phyloP scores from a whole-genome alignment of 2,888 invertebrate genomes.

The Cryptops parisi region DNA sequence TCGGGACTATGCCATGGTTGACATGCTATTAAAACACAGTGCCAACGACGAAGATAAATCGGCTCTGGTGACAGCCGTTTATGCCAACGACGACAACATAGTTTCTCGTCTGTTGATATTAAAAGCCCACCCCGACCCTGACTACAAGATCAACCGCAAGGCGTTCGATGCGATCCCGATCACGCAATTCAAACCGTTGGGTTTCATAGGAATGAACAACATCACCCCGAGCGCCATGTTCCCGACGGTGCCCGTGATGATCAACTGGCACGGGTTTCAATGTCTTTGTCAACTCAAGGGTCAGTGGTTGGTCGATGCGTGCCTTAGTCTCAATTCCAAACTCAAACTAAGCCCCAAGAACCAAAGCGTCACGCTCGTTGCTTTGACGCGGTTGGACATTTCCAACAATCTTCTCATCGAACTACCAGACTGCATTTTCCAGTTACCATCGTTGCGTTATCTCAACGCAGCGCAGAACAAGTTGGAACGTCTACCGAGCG shows the following conservation, averaged over 20 bases:
- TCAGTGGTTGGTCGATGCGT: conserved; percentile 72
- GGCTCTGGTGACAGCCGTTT: conserved; percentile 61
- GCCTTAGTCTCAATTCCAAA: conserved; percentile 67
- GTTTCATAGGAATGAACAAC: conserved; percentile 20
- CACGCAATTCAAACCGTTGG: conserved; percentile 22
- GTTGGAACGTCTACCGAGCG: conserved; percentile 52
- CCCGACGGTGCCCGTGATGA: conserved; percentile 61
- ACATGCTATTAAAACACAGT: conserved; percentile 58
- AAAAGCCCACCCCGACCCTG: conserved; percentile 76
- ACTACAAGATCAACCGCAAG: conserved; percentile 82
- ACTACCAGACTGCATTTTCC: conserved; percentile 69
- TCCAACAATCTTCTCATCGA: conserved; percentile 71
- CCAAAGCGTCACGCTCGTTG: conserved; percentile 59
- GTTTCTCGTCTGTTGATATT: conserved; percentile 69
- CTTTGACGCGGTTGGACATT: conserved; percentile 83
- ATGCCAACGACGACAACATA: conserved; percentile 55
- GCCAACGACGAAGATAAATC: conserved; percentile 75
- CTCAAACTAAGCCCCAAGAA: conserved; percentile 52
- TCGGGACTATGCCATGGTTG: conserved; percentile 54
- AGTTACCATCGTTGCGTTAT: conserved; percentile 60
- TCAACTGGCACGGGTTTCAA: conserved; percentile 81
- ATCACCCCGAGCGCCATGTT: conserved; percentile 60
- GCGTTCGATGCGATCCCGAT: conserved; percentile 48
- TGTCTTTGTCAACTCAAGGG: conserved; percentile 52
- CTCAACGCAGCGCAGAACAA: conserved; percentile 81